Evolutionary conservation across 1,140 invertebrate species (phyloP).

Genomic region (Palaemon carinicauda): DNA sequence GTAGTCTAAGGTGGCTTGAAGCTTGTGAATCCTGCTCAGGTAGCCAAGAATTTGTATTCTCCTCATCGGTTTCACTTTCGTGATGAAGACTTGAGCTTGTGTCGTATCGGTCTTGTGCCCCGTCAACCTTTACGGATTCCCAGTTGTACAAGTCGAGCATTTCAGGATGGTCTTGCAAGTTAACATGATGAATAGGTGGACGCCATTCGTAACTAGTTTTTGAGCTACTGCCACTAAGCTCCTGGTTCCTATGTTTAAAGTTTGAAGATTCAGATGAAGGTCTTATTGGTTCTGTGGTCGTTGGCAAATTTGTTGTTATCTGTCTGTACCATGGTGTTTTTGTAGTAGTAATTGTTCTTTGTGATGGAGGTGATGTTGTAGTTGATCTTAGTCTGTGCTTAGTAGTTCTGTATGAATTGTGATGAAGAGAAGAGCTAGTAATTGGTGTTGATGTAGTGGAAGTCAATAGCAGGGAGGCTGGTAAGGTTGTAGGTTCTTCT

Average conservation of each 20-base stretch:
- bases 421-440: too few relatives aligned
- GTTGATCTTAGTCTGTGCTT: neutral
- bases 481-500: neutral
- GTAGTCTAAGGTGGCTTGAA: too few relatives aligned
- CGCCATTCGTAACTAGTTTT: neutral
- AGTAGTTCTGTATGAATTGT: too few relatives aligned
- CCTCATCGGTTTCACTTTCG: neutral
- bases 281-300: neutral
- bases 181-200: neutral
- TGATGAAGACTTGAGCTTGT: neutral
- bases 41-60: neutral
- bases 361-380: neutral
- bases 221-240: neutral
- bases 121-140: neutral
- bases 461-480: neutral
- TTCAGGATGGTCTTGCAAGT: conserved; percentile 21
- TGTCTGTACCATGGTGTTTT: neutral
- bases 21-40: neutral
- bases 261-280: neutral
- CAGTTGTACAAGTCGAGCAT: conserved; percentile 22
- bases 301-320: neutral
- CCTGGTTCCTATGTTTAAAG: neutral
- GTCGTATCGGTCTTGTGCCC: neutral
- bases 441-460: too few relatives aligned
- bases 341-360: neutral